phyloP scores from a whole-genome alignment of 2,888 invertebrate genomes.

The Pedicia rivosa region DNA sequence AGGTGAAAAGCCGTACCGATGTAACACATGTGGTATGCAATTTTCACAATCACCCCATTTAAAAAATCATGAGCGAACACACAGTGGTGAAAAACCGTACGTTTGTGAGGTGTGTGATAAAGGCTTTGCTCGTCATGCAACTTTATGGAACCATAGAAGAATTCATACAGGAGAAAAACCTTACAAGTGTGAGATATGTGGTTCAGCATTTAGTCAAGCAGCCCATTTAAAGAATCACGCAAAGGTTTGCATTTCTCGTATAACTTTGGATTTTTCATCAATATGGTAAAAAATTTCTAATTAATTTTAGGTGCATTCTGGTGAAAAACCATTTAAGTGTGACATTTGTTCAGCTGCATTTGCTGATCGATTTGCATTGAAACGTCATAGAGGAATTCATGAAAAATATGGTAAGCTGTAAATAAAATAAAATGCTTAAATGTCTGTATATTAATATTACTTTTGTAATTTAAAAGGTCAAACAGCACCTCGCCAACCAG shows the following conservation, averaged over 20 bases:
- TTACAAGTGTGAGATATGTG: constrained; percentile 66
- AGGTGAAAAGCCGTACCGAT: constrained; percentile 71
- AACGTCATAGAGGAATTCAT: constrained; percentile 73
- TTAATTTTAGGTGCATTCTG: constrained; percentile 42
- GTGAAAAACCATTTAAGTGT: constrained; percentile 68
- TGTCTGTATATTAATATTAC: constrained; percentile 3
- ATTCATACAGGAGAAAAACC: constrained; percentile 59
- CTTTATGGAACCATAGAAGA: constrained; percentile 74
- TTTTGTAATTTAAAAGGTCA: constrained; percentile 17
- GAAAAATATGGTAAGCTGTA: constrained; percentile 59
- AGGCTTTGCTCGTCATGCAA: constrained; percentile 75
- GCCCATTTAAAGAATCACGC: constrained; percentile 80
- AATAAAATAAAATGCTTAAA: background rate
- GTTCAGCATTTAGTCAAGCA: constrained; percentile 80
- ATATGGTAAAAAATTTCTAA: background rate
- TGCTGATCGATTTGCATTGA: constrained; percentile 72
- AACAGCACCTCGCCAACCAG: constrained; percentile 34
- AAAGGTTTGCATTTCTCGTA: constrained; percentile 34
- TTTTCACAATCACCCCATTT: constrained; percentile 79
- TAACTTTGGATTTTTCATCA: no score
- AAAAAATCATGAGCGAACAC: constrained; percentile 77
- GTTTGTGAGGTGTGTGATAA: constrained; percentile 82
- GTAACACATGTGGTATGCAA: constrained; percentile 79
- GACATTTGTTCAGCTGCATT: constrained; percentile 75
- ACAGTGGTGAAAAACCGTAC: constrained; percentile 75